Evolutionary conservation across 2,113 vertebrate species (phyloP).

Genomic region (Xiphophorus hellerii): DNA sequence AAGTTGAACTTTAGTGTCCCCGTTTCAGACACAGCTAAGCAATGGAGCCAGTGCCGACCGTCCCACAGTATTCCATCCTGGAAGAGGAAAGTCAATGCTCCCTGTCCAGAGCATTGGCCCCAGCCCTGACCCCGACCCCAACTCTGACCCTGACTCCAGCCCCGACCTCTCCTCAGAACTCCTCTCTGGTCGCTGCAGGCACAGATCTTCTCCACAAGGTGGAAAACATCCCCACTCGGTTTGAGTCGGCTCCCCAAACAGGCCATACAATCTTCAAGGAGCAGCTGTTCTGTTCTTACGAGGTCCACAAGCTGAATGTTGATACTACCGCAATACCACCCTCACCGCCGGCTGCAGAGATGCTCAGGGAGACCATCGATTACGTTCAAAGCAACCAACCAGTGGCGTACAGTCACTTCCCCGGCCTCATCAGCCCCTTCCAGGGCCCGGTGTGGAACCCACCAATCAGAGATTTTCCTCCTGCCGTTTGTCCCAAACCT

Average conservation of each 20-base stretch:
- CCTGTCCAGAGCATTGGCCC: not conserved
- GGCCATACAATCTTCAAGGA: not conserved
- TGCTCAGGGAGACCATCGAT: accelerated
- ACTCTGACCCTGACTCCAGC: too few relatives aligned
- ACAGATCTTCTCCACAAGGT: not conserved
- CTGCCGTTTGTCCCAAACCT: not conserved
- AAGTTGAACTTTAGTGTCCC: not conserved
- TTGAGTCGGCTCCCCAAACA: not conserved
- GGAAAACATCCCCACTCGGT: accelerated
- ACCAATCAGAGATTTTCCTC: not conserved
- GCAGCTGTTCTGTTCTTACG: not conserved
- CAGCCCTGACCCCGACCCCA: too few relatives aligned
- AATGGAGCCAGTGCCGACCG: not conserved
- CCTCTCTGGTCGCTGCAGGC: too few relatives aligned
- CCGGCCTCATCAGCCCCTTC: too few relatives aligned
- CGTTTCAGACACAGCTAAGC: not conserved
- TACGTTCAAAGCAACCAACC: not conserved
- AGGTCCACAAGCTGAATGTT: not conserved
- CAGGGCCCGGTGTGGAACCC: not conserved
- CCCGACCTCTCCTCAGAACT: too few relatives aligned
- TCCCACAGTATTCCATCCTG: not conserved
- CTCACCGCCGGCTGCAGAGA: not conserved
- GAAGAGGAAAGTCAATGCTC: accelerated
- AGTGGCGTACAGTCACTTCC: not conserved
- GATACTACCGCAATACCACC: accelerated